Base-by-base conservation (phyloP, 2,888 invertebrate genomes). In the Lomographa bimaculata region DNA sequence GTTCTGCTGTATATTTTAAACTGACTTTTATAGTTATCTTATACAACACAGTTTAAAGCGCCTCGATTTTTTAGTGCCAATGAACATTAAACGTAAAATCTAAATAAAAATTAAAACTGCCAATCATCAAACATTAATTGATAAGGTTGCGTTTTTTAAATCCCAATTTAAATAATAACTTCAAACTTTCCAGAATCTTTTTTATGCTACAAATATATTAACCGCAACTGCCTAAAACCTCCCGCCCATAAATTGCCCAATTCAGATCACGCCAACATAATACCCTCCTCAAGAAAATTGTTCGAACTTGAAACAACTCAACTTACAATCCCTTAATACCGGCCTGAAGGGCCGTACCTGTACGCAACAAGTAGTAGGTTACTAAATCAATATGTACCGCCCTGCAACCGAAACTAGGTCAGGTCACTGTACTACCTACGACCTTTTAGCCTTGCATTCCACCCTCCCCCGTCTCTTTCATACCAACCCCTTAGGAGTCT, bases 341-440 rank as follows among this genome's bases (percentile, higher is more conserved):
- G 11, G 30, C 21, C 32, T 40, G 21, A 24, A 43, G 37, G 37
- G 28, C 55, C 47, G 36, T 57, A 59, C 66, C 65, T 59, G 57
- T 14, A 44, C 64, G 78, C 86, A 85, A 86, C 86, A 86, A 78
- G 86, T 86, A 63, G 59, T 62, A 63, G 68, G 75, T 75, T 74
- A 74, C 73, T 71, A 69, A 87, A 86, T 87, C 86, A 85, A 87
- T 86, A 86, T 83, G 79, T 80, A 83, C 79, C 64, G 64, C 71
- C 75, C 80, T 82, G 84, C 86, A 84, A 57, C 74, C 56, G 51
- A 69, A 87, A 79, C 69, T 87, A 55, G 87, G 87, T 80, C 85
- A 85, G 85, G 86, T 82, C 86, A 78, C 66, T 83, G 85, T 75
- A 79, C 77, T 75, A 75, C 84, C 81, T 82, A 81, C 70, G 83